Percentiles rank a stretch among this genome's conserved stretches.
These are phyloP conservation scores for Colossoma macropomum DNA, from an alignment of 2,113 vertebrate species.

Conservation along the genomic window DNA sequence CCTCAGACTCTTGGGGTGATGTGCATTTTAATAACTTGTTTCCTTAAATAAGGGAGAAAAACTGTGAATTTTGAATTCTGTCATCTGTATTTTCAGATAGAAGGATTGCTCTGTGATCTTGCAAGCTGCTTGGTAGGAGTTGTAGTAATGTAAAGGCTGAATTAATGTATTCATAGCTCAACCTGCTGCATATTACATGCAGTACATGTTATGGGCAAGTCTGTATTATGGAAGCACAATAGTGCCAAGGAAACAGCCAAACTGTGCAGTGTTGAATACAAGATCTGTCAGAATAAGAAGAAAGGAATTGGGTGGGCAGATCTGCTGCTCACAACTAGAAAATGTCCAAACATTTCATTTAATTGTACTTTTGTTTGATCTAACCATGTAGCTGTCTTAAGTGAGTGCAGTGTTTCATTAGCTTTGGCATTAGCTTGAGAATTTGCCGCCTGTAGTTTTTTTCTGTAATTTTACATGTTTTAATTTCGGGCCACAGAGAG, in stretches of 20 bases:
- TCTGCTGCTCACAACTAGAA: too few species aligned
- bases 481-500: too few species aligned
- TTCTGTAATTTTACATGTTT: too few species aligned
- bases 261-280: background rate
- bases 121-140: background rate
- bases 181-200: background rate
- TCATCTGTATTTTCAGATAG: background rate
- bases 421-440: too few species aligned
- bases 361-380: too few species aligned
- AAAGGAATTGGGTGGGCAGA: too few species aligned
- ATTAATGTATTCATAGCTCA: background rate
- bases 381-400: too few species aligned
- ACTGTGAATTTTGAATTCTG: constrained; percentile 1
- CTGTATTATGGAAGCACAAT: background rate
- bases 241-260: too few species aligned
- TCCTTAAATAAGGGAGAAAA: constrained; percentile 1
- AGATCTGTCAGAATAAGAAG: background rate
- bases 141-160: background rate
- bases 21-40: constrained; percentile 12
- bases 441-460: too few species aligned
- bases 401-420: too few species aligned
- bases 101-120: background rate
- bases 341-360: too few species aligned
- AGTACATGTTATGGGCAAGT: background rate
- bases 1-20: background rate